Evolutionary conservation across 2,797 vertebrate species (phyloP), one percentile per base, ranked within the genome.

Genomic region (Sciurus vulgaris): DNA sequence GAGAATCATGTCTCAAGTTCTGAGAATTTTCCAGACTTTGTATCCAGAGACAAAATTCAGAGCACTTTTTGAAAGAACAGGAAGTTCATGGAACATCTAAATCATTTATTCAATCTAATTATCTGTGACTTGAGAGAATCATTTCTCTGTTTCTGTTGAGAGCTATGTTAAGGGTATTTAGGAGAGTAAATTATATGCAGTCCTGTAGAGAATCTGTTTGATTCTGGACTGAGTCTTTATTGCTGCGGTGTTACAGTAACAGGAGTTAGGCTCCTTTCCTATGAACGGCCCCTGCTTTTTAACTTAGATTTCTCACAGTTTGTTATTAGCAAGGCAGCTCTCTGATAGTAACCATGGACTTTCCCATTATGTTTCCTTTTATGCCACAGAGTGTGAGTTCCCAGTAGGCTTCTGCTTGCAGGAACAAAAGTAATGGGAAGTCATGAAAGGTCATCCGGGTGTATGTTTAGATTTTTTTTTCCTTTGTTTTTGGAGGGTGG

Each of bases 11-110:
- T 96, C 96, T 94, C 67, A 56, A 1, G 61, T 90, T 67, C 70
- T 95, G 85, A 96, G 83, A 97, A 85, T 17, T 86, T 79, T 84
- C 78, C 89, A 85, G 4, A 28, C 82, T 96, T 96, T 92, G 70
- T 96, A 96, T 96, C 44, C 73, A 97, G 91, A 73, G 86, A 83
- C 65, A 63, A 65, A 79, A 44, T 74, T 30, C 72, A 28, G 70
- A 96, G 81, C 73, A 97, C 95, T 96, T 90, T 96, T 86, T 74
- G 91, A 92, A 97, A 85, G 94, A 95, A 0, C 86, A 97, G 91
- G 78, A 96, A 56, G 74, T 96, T 81, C 65, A 86, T 91, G 59
- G 67, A 95, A 90, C 78, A 70, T 94, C 84, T 95, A 76, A 93
- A 82, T 97, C 91, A 76, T 89, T 89, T 78, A 38, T 20, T 91